Evolutionary conservation across 2,797 vertebrate genomes (phyloP), one percentile per base, ranked within the genome.

Genomic region (Borostomias antarcticus): DNA sequence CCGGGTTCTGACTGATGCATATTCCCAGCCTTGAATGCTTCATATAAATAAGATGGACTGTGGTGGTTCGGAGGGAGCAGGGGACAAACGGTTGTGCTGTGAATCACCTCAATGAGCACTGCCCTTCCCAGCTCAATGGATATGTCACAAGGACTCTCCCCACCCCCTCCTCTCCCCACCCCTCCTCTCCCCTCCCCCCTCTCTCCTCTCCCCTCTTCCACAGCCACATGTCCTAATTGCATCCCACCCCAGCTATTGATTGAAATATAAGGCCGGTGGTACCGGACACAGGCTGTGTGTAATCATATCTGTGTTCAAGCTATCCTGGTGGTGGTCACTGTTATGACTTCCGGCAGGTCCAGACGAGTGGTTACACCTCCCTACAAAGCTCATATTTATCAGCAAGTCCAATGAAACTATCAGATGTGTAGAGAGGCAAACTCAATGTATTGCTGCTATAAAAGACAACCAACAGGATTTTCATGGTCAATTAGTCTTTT

Each of bases 11-110:
- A 89, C 86, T 83, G 86, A 89, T 89, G 89, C 89, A 90, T 91
- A 90, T 90, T 89, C 86, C 82, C 86, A 89, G 79, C 85, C 90
- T 88, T 89, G 88, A 91, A 89, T 85, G 85, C 80, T 88, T 86
- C 85, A 80, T 86, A 87, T 88, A 89, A 89, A 91, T 84, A 90
- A 90, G 89, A 91, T 84, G 76, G 88, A 92, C 75, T 82, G 85
- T 81, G 59, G 56, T 74, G 82, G 80, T 82, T 81, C 75, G 58
- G 78, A 80, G 83, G 66, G 77, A 85, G 86, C 64, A 61, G 75
- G 84, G 80, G 75, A 82, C 87, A 86, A 87, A 88, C 81, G 74
- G 76, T 81, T 77, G 82, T 78, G 81, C 82, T 82, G 88, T 90
- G 88, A 92, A 92, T 92, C 89, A 91, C 82, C 73, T 74, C 83